These are phyloP conservation scores for Globodera ellingtonae DNA, from an alignment of 1,140 invertebrate species.

Conservation along the genomic window DNA sequence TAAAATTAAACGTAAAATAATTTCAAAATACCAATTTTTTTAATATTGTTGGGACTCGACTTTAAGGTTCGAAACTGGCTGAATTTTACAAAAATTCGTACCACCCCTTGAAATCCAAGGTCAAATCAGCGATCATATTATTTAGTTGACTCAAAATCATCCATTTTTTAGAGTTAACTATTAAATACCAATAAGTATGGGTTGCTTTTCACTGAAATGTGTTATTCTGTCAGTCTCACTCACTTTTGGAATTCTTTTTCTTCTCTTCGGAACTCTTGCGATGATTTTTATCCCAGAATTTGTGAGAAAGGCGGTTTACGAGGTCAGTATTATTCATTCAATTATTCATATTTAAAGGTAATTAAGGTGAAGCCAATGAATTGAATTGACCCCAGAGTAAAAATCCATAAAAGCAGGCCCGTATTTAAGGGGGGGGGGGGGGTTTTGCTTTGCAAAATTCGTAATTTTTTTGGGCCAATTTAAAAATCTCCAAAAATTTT, in stretches of 20 bases:
- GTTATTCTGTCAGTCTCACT: background rate
- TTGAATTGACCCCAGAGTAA: too few relatives aligned
- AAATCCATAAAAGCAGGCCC: too few relatives aligned
- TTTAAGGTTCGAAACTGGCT: too few relatives aligned
- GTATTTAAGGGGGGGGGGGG: too few relatives aligned
- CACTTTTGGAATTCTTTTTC: slow-evolving; percentile 8
- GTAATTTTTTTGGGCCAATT: background rate
- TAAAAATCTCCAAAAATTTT: too few relatives aligned
- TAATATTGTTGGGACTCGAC: too few relatives aligned
- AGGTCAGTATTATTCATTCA: slow-evolving; percentile 6
- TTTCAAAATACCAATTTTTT: too few relatives aligned
- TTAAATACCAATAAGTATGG: background rate
- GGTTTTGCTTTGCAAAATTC: background rate
- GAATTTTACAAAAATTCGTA: too few relatives aligned
- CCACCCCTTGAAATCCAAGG: too few relatives aligned
- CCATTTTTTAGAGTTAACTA: background rate
- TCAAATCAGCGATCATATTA: too few relatives aligned
- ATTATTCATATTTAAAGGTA: background rate
- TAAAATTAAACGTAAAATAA: too few relatives aligned
- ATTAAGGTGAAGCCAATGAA: too few relatives aligned
- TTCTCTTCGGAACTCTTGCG: slow-evolving; percentile 10
- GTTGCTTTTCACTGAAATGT: background rate
- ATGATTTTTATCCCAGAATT: slow-evolving; percentile 30
- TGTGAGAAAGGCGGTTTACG: slow-evolving; percentile 15
- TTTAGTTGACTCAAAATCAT: background rate